Conservation (phyloP, 2,113 vertebrate species). For the Caretta caretta region DNA sequence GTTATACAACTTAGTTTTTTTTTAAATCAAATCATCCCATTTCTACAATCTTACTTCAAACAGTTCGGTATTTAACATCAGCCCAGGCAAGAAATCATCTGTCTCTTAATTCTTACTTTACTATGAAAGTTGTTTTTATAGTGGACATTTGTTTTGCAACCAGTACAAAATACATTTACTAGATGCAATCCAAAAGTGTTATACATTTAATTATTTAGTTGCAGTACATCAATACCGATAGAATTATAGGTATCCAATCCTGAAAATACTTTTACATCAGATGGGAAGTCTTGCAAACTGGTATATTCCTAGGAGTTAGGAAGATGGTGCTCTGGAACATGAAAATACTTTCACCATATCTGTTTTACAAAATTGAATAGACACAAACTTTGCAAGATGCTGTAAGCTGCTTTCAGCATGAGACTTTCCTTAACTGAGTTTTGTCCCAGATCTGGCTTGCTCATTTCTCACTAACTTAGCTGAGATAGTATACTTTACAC, state of each 20-base stretch:
- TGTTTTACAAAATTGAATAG: background rate
- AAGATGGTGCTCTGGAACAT: background rate
- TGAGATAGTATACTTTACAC: background rate
- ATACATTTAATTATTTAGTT: background rate
- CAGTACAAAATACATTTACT: background rate
- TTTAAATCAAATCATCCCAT: background rate
- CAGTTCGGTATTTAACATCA: background rate
- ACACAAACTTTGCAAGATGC: background rate
- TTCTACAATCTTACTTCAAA: background rate
- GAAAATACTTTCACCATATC: background rate
- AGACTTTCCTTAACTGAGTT: background rate
- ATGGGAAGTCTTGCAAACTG: background rate
- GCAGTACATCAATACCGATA: background rate
- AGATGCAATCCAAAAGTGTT: background rate
- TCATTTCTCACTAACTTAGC: background rate
- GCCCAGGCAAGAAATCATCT: background rate
- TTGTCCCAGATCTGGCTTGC: background rate
- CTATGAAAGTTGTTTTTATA: background rate
- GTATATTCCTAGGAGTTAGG: background rate
- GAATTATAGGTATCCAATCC: background rate
- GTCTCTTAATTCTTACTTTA: background rate
- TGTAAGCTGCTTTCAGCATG: background rate
- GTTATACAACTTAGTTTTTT: background rate
- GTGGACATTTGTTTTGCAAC: slow-evolving; percentile 2
- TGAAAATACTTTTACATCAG: background rate